phyloP scores from a whole-genome alignment of 2,113 vertebrate genomes.

The human region GRCh38 chr4:66777501-66778000 shows the following conservation, averaged over 20 bases:
- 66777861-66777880: background rate
- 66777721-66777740: background rate
- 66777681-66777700: background rate
- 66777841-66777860: background rate
- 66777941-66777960: background rate
- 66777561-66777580: background rate
- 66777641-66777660: background rate
- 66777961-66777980: background rate
- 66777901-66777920: background rate
- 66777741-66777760: background rate
- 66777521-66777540: background rate
- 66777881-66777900: background rate
- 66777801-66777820: background rate
- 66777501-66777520: background rate
- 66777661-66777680: background rate
- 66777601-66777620: background rate
- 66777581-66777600: background rate
- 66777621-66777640: background rate
- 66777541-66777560: background rate
- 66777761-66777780: background rate
- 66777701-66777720: background rate
- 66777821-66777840: background rate
- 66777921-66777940: background rate
- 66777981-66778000: background rate
- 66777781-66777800: background rate